Base-by-base conservation (phyloP, 2,888 invertebrate genomes). In the Cosmia pyralina region DNA sequence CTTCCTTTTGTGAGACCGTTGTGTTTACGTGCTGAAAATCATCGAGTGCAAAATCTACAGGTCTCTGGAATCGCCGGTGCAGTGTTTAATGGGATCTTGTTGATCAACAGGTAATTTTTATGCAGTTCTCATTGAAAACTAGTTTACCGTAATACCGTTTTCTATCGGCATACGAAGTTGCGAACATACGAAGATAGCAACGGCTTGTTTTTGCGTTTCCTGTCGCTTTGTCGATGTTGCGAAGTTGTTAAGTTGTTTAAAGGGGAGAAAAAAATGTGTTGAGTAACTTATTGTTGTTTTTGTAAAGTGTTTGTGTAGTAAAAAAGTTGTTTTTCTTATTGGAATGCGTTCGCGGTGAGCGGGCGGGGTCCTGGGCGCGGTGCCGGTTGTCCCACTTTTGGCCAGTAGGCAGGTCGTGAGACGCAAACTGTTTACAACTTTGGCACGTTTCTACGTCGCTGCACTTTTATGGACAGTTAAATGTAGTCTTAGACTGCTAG, bases 11-110 rank as follows among this genome's bases (percentile, higher is more conserved):
- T 95, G 94, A 93, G 90, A 94, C 92, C 92, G 90, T 90, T 92
- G 93, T 95, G 95, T 95, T 95, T 95, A 95, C 93, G 94, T 95
- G 93, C 91, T 92, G 86, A 92, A 90, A 91, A 91, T 84, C 77
- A 79, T 84, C 87, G 74, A 88, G 91, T 92, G 85, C 76, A 87
- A 92, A 91, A 90, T 92, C 86, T 86, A 90, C 89, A 89, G 89
- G 89, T 91, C 90, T 90, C 75, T 89, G 89, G 89, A 92, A 89
- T 89, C 89, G 89, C 90, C 88, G 89, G 90, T 89, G 93, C 87
- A 90, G 90, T 92, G 91, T 93, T 95, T 95, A 93, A 96, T 96
- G 96, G 95, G 96, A 95, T 94, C 93, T 95, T 95, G 95, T 92
- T 96, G 93, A 95, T 92, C 90, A 91, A 92, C 93, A 95, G 95